Base-by-base conservation (phyloP, 2,797 vertebrate species). In the Mycteria americana region DNA sequence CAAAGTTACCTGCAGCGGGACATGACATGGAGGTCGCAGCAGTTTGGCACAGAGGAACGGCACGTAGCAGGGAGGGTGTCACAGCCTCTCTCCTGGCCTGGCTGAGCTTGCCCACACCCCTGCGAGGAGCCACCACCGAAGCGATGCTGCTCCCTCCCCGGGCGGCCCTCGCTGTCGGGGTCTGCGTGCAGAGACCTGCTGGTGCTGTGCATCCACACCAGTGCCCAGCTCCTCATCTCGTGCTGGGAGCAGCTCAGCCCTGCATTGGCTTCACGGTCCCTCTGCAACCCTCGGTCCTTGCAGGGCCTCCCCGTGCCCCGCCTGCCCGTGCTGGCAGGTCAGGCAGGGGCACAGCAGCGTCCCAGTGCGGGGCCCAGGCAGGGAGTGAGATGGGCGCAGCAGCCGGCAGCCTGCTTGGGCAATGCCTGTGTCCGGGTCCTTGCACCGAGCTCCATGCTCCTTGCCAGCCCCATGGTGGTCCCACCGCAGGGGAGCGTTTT, bases 301-400 rank as follows among this genome's bases (percentile, higher is more conserved):
- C 63, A 35, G n/a, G 23, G 18, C 10, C 22, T 7, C 53, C 46
- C 54, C 0, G 0, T 54, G 79, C 54, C 37, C 54, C 0, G 0
- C 7, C 41, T 73, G 72, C 68, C 48, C 0, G 0, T 11, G 64
- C 82, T 69, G 56, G 63, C 85, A 54, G 59, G 53, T 14, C 74
- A 6, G 75, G 82, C 48, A 69, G 87, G 72, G 77, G 8, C 62
- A 10, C 62, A 11, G 80, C 80, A 37, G 81, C 35, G 56, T 31
- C 45, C 37, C 89, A 7, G 16, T 1, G 0, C 5, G 1, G 75
- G 56, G 60, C 21, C 23, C 17, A 4, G 51, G 75, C 56, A 69
- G 85, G 60, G 51, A 43, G 53, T 46, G 43, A 68, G 83, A 79
- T 84, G 89, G 53, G 80, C 88, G 86, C 72, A 77, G 81, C 69